Evolutionary conservation across 2,888 invertebrate genomes (phyloP).

Genomic region (Blastobasis lacticolella): DNA sequence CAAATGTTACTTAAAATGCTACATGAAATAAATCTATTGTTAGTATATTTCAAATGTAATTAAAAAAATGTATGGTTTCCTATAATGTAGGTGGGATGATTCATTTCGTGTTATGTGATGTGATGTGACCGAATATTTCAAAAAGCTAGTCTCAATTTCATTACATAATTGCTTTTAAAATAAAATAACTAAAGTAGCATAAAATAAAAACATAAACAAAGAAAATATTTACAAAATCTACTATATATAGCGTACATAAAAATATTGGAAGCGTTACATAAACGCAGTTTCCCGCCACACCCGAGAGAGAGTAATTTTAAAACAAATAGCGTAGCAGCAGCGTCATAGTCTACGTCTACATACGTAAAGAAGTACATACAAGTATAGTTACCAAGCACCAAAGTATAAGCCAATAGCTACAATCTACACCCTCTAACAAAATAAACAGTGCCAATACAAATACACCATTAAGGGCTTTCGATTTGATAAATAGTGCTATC

Average conservation of each 20-base stretch:
- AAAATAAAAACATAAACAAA: neutral
- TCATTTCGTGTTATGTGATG: neutral
- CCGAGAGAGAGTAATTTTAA: too few species aligned
- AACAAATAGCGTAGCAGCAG: too few species aligned
- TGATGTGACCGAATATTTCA: conserved; percentile 42
- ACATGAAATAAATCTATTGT: neutral
- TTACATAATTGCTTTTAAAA: conserved; percentile 2
- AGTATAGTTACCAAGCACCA: conserved; percentile 39
- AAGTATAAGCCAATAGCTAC: conserved; percentile 17
- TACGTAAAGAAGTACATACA: neutral
- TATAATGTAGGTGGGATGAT: neutral
- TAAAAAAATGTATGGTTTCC: neutral
- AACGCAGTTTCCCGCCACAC: neutral
- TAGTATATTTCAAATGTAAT: neutral
- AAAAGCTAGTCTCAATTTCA: conserved; percentile 62
- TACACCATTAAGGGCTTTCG: neutral
- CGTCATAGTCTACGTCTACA: neutral
- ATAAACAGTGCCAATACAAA: neutral
- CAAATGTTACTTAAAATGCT: neutral
- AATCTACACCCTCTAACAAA: conserved; percentile 2
- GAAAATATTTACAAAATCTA: conserved; percentile 1
- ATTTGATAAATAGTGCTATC: conserved; percentile 17
- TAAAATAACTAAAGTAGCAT: neutral
- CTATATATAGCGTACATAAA: neutral
- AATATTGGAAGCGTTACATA: neutral